phyloP scores from a whole-genome alignment of 2,888 invertebrate species.

The Platycnemis pennipes region DNA sequence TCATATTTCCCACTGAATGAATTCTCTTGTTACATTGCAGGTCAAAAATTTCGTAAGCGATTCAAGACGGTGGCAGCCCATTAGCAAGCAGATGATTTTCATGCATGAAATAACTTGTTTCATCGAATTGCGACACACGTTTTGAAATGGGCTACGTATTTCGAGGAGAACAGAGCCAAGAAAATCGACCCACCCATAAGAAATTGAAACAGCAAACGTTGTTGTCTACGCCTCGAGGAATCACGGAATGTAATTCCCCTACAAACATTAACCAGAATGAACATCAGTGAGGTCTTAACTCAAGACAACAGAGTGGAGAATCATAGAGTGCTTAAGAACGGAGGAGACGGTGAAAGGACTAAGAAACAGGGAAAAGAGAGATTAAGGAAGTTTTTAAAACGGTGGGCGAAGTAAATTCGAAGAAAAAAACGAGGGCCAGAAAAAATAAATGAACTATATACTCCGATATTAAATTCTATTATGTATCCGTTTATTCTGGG shows the following conservation, averaged over 20 bases:
- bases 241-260: slow-evolving; percentile 51
- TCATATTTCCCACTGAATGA: too few relatives aligned
- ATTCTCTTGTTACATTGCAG: too few relatives aligned
- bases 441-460: too few relatives aligned
- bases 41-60: too few relatives aligned
- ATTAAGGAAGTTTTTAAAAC: background rate
- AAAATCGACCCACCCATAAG: slow-evolving; percentile 18
- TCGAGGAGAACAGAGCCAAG: background rate
- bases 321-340: background rate
- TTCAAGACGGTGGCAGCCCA: too few relatives aligned
- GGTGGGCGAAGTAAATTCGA: too few relatives aligned
- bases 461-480: too few relatives aligned
- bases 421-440: too few relatives aligned
- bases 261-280: slow-evolving; percentile 30
- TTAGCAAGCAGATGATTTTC: too few relatives aligned
- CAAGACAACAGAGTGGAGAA: background rate
- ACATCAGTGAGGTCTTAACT: slow-evolving; percentile 38
- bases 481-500: too few relatives aligned
- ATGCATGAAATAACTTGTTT: slow-evolving; percentile 11
- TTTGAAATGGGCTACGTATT: background rate
- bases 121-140: background rate
- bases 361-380: background rate
- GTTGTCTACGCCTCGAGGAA: background rate
- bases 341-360: background rate
- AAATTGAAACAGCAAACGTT: slow-evolving; percentile 34